Conservation (phyloP, 2,113 vertebrate species). For the Protobothrops flavoviridis region DNA sequence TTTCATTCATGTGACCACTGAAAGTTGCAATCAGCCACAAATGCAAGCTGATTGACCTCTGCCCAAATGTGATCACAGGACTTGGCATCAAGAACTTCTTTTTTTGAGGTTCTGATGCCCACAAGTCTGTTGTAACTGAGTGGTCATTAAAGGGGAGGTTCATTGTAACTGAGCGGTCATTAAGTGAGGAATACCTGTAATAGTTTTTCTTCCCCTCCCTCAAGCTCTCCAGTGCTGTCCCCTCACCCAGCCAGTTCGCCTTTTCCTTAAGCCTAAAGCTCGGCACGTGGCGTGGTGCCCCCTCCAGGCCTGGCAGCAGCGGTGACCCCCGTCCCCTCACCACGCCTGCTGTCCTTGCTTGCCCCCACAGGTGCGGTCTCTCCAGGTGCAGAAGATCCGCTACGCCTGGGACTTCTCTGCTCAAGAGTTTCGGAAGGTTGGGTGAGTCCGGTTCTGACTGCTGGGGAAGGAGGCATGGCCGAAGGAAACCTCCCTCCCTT, state of each 20-base stretch:
- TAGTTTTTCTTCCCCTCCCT: neutral
- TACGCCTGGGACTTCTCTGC: constrained; percentile 74
- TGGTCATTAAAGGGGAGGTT: neutral
- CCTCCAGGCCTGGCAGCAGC: too few relatives aligned
- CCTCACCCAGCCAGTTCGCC: neutral
- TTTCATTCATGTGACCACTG: neutral
- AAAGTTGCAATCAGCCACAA: neutral
- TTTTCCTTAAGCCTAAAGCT: neutral
- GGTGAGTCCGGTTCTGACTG: constrained; percentile 66
- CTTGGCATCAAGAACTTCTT: neutral
- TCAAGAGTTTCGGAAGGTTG: constrained; percentile 72
- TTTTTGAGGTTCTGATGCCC: neutral
- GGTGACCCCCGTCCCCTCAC: neutral
- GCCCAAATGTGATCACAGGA: neutral
- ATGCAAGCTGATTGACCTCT: neutral
- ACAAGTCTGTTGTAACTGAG: neutral
- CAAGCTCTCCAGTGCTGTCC: neutral
- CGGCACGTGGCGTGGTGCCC: neutral
- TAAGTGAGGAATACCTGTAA: neutral
- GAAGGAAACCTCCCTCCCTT: neutral
- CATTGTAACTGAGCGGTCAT: neutral
- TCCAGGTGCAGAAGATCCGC: constrained; percentile 76
- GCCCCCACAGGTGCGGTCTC: constrained; percentile 69
- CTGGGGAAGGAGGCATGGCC: accelerated
- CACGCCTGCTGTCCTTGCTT: constrained; percentile 13